Evolutionary conservation across 2,113 vertebrate genomes (phyloP).

Genomic region (Thomomys bottae): DNA sequence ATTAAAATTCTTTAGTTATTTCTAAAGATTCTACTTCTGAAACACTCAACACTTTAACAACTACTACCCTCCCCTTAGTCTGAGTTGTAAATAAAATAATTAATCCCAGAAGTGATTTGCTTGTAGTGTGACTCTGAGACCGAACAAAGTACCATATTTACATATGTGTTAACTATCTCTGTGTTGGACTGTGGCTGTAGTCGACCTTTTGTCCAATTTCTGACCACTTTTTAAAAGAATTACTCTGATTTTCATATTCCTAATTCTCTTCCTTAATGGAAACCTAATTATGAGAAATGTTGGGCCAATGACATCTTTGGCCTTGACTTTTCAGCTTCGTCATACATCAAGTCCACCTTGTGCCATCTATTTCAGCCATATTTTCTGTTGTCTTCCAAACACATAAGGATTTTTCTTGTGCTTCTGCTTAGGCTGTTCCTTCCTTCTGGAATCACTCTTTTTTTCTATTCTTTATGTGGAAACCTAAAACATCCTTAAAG

Average conservation of each 20-base stretch:
- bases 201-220: constrained; percentile 11
- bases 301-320: neutral
- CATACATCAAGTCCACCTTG: neutral
- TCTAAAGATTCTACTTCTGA: neutral
- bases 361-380: neutral
- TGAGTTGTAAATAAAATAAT: neutral
- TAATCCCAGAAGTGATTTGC: neutral
- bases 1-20: neutral
- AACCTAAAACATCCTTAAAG: neutral
- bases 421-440: neutral
- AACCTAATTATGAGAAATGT: constrained; percentile 15
- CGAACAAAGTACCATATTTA: neutral
- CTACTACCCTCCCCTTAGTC: neutral
- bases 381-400: constrained; percentile 31
- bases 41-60: constrained; percentile 2
- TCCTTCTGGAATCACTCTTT: neutral
- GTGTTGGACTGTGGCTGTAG: neutral
- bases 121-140: neutral
- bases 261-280: constrained; percentile 15
- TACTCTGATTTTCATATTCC: neutral
- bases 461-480: constrained; percentile 1
- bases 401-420: neutral
- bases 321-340: neutral
- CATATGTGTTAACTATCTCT: neutral
- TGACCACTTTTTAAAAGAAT: constrained; percentile 21